phyloP scores from a whole-genome alignment of 1,140 invertebrate species.

The Drosophila nannoptera region DNA sequence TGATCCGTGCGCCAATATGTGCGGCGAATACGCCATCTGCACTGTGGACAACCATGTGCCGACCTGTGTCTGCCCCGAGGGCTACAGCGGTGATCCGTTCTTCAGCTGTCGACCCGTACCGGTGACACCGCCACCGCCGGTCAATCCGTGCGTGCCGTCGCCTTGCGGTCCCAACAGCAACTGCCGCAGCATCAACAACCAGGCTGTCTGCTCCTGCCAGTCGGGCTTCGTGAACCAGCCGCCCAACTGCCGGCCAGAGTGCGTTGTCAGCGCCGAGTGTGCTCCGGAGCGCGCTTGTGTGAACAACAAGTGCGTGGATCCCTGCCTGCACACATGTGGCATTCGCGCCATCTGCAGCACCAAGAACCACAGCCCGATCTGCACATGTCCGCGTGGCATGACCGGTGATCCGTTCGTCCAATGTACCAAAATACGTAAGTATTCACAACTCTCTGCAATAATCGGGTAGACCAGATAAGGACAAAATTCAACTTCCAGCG shows the following conservation, averaged over 20 bases:
- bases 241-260: constrained; percentile 86
- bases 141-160: constrained; percentile 82
- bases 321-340: constrained; percentile 85
- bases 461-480: background rate
- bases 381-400: constrained; percentile 82
- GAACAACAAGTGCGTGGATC: constrained; percentile 86
- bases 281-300: constrained; percentile 85
- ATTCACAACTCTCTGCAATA: background rate
- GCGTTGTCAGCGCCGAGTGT: constrained; percentile 84
- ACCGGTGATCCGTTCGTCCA: constrained; percentile 85
- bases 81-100: constrained; percentile 89
- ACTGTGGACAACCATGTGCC: constrained; percentile 86
- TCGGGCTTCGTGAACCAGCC: constrained; percentile 87
- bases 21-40: constrained; percentile 87
- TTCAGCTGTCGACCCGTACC: constrained; percentile 85
- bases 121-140: constrained; percentile 79
- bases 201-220: constrained; percentile 86
- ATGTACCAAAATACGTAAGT: constrained; percentile 80
- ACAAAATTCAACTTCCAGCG: constrained; percentile 12
- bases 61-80: constrained; percentile 86
- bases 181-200: constrained; percentile 83
- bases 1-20: constrained; percentile 87
- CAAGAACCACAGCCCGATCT: constrained; percentile 83
- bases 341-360: constrained; percentile 82
- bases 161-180: constrained; percentile 86